A percentile compares a stretch with the other conserved stretches of the same genome.
Conservation (phyloP, 2,888 invertebrate species). For the Dyspetes luteomarginatus region DNA sequence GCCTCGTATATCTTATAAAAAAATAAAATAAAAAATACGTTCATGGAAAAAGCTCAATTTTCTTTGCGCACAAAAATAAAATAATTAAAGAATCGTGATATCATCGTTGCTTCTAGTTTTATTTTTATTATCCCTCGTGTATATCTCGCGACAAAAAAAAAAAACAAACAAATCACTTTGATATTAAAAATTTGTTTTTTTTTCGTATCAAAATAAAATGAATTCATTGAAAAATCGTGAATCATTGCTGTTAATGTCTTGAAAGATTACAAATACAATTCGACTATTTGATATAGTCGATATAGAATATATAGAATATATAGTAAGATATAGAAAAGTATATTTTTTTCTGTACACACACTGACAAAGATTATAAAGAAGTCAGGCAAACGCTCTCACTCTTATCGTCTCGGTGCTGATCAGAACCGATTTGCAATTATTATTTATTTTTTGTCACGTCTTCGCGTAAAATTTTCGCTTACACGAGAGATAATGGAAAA, state of each 20-base stretch:
- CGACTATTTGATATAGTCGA: slow-evolving; percentile 31
- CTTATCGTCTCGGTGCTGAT: background rate
- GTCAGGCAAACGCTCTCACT: background rate
- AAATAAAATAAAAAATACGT: background rate
- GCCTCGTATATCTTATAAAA: background rate
- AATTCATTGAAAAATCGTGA: background rate
- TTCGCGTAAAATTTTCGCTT: slow-evolving; percentile 6
- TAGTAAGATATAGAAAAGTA: too few relatives aligned
- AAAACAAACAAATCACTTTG: too few relatives aligned
- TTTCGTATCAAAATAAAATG: background rate
- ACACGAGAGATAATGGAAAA: slow-evolving; percentile 26
- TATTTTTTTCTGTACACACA: too few relatives aligned
- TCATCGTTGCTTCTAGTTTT: background rate
- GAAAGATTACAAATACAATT: slow-evolving; percentile 18
- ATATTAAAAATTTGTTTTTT: too few relatives aligned
- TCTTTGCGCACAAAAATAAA: background rate
- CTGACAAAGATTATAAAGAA: background rate
- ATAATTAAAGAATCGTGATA: background rate
- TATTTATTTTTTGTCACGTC: slow-evolving; percentile 8
- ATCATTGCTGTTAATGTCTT: slow-evolving; percentile 12
- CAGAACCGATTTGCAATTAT: too few relatives aligned
- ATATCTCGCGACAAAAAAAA: too few relatives aligned
- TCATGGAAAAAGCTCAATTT: background rate
- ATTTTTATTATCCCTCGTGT: background rate
- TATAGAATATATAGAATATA: too few relatives aligned